Percentiles rank a stretch among this genome's conserved stretches.
Conservation (phyloP, 2,797 vertebrate genomes). For the Vipera ursinii region DNA sequence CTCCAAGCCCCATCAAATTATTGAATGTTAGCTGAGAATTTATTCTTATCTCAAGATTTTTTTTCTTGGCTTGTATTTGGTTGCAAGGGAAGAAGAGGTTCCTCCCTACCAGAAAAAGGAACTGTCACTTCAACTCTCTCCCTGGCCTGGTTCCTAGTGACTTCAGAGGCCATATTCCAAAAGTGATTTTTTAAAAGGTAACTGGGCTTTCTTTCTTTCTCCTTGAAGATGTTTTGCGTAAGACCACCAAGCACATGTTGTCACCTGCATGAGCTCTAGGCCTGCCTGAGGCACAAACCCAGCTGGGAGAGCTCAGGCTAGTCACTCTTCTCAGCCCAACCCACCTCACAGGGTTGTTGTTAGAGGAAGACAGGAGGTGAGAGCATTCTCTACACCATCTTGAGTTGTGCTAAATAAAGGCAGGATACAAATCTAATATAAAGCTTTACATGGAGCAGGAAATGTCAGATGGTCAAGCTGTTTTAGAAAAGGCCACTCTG, state of each 20-base stretch:
- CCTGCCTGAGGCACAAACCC: background rate
- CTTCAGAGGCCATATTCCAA: background rate
- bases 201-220: too few species aligned
- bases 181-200: too few species aligned
- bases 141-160: background rate
- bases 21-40: background rate
- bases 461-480: background rate
- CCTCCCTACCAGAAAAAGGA: background rate
- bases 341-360: background rate
- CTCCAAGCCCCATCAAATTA: background rate
- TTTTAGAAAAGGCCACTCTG: background rate
- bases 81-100: background rate
- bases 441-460: background rate
- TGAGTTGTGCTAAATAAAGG: background rate
- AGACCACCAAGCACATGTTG: background rate
- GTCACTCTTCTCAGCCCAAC: background rate
- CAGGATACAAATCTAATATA: background rate
- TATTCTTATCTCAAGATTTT: background rate
- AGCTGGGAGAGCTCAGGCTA: background rate
- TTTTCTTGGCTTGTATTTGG: background rate
- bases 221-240: background rate
- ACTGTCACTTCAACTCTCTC: background rate
- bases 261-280: background rate
- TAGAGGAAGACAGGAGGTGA: too few species aligned
- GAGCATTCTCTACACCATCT: background rate